These are phyloP conservation scores for Tapirus indicus DNA, from an alignment of 2,797 vertebrate genomes.

Conservation along the genomic window DNA sequence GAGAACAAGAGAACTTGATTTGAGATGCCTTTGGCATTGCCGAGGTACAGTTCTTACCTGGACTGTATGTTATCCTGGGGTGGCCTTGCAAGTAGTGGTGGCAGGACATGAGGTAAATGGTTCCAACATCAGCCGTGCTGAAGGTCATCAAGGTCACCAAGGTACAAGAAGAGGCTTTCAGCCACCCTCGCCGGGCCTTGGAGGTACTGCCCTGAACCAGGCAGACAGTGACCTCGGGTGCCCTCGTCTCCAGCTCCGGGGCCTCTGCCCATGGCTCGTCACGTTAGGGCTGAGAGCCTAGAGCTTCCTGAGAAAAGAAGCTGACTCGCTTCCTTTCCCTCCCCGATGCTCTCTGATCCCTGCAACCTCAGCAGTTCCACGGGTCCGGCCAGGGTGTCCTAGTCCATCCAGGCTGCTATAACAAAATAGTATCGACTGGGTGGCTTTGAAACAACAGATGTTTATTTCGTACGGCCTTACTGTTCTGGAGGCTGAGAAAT, in stretches of 20 bases:
- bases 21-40: neutral
- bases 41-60: neutral
- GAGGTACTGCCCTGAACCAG: neutral
- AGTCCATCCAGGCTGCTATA: neutral
- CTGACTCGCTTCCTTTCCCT: neutral
- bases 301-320: neutral
- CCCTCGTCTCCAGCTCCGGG: neutral
- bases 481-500: neutral
- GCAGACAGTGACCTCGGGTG: neutral
- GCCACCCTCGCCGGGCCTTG: neutral
- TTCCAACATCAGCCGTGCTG: neutral
- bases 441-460: neutral
- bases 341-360: rapidly evolving
- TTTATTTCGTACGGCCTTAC: rapidly evolving
- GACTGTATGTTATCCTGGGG: too few relatives aligned
- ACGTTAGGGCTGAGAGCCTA: neutral
- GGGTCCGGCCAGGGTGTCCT: neutral
- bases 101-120: neutral
- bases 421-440: neutral
- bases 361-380: neutral
- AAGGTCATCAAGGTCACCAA: neutral
- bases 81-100: neutral
- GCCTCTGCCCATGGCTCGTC: neutral
- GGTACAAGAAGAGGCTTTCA: neutral
- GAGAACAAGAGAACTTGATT: neutral